These are phyloP conservation scores for Hydrolagus affinis DNA, from an alignment of 2,113 vertebrate genomes.

Conservation along the genomic window DNA sequence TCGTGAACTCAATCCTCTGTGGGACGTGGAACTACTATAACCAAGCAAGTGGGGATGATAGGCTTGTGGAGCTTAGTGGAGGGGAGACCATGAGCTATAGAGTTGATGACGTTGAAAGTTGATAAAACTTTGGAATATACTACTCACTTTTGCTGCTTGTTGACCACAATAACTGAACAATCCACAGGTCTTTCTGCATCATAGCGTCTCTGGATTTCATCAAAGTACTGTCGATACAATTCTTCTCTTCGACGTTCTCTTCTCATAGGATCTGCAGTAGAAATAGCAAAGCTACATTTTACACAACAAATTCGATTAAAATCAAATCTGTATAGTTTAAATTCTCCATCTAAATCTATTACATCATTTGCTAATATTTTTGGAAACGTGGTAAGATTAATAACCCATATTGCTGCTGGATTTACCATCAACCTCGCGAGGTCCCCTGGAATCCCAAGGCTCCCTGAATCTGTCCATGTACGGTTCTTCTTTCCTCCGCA, in stretches of 20 bases:
- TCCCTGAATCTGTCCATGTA: slow-evolving; percentile 76
- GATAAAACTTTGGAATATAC: too few species aligned
- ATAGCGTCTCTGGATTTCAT: slow-evolving; percentile 87
- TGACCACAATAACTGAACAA: slow-evolving; percentile 94
- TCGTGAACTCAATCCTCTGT: too few species aligned
- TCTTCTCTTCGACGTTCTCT: slow-evolving; percentile 78
- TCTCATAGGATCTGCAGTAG: slow-evolving; percentile 11
- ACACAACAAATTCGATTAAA: neutral
- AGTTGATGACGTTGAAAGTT: too few species aligned
- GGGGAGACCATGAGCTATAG: too few species aligned
- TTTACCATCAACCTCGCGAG: slow-evolving; percentile 67
- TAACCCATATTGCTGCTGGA: neutral
- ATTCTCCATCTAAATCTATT: too few species aligned
- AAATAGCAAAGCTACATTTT: neutral
- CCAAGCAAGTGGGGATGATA: too few species aligned
- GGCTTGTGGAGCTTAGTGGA: too few species aligned
- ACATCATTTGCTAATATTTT: neutral
- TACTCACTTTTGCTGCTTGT: slow-evolving; percentile 91
- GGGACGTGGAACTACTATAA: too few species aligned
- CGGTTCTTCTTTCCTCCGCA: slow-evolving; percentile 75
- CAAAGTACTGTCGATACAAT: slow-evolving; percentile 88
- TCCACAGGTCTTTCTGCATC: slow-evolving; percentile 86
- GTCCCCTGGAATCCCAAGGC: slow-evolving; percentile 64
- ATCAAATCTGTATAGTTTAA: neutral
- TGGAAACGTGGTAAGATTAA: neutral